Evolutionary conservation across 2,888 invertebrate species (phyloP).

Genomic region (Oxycera nigricornis): DNA sequence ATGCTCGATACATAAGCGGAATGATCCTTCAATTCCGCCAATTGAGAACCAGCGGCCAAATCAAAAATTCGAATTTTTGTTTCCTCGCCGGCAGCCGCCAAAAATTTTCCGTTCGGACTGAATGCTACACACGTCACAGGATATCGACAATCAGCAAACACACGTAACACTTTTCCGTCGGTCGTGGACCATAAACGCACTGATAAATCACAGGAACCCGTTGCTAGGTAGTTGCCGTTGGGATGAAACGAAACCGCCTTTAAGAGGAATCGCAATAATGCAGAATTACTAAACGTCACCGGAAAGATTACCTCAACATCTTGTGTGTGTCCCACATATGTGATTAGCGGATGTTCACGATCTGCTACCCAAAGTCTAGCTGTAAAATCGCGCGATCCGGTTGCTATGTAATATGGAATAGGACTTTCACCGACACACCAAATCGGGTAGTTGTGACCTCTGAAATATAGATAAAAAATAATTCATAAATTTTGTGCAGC

Average conservation of each 20-base stretch:
- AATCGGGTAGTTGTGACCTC: conserved; percentile 88
- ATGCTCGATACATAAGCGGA: conserved; percentile 66
- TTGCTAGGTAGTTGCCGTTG: conserved; percentile 87
- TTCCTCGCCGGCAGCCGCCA: conserved; percentile 83
- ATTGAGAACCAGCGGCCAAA: conserved; percentile 67
- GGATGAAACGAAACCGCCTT: conserved; percentile 77
- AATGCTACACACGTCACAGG: conserved; percentile 80
- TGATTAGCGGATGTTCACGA: conserved; percentile 79
- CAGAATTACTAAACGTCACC: background rate
- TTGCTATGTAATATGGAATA: conserved; percentile 81
- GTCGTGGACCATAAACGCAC: conserved; percentile 87
- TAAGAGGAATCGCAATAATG: background rate
- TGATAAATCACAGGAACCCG: conserved; percentile 89
- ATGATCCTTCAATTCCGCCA: conserved; percentile 69
- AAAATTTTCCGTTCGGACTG: conserved; percentile 81
- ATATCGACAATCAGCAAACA: conserved; percentile 80
- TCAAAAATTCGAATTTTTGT: conserved; percentile 72
- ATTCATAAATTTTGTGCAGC: background rate
- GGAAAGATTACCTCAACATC: conserved; percentile 80
- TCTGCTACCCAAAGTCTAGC: conserved; percentile 85
- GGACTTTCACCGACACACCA: conserved; percentile 83
- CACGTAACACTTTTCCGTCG: conserved; percentile 80
- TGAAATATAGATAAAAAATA: conserved; percentile 49
- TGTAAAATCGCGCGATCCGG: conserved; percentile 87
- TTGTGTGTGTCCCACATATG: conserved; percentile 87